A percentile compares a stretch with the other conserved stretches of the same genome.
Conservation (phyloP, 2,113 vertebrate species). For the Scomber japonicus region DNA sequence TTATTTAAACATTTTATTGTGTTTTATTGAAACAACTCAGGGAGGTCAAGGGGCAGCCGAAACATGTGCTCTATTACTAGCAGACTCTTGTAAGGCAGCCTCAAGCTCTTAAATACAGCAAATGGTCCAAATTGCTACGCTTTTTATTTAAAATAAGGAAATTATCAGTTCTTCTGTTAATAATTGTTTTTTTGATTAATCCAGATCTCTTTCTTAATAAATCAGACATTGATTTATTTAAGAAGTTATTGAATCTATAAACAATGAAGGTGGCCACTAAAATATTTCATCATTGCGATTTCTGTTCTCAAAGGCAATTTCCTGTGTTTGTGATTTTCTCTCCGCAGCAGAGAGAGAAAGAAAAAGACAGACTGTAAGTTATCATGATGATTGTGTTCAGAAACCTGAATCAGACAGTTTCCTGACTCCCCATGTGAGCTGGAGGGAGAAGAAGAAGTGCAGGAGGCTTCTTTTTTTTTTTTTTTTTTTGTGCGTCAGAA, state of each 20-base stretch:
- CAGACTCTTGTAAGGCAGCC: not conserved
- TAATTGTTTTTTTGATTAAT: too few species aligned
- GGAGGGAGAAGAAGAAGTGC: conserved; percentile 70
- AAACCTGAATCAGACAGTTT: too few species aligned
- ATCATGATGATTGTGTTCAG: too few species aligned
- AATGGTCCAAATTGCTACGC: too few species aligned
- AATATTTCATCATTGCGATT: conserved; percentile 9
- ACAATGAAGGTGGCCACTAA: not conserved
- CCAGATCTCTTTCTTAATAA: not conserved
- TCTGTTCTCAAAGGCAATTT: conserved; percentile 25
- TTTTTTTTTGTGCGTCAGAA: conserved; percentile 78
- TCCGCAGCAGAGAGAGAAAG: not conserved
- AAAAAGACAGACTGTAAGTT: conserved; percentile 10
- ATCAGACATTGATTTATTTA: not conserved
- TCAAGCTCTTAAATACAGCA: too few species aligned
- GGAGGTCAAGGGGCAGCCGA: conserved; percentile 3
- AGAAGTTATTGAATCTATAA: not conserved
- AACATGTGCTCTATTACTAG: conserved; percentile 1
- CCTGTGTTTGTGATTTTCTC: conserved; percentile 30
- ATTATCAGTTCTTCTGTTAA: too few species aligned
- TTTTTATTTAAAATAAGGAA: too few species aligned
- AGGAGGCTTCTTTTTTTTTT: conserved; percentile 69
- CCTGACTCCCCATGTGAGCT: too few species aligned
- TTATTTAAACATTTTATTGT: conserved; percentile 47
- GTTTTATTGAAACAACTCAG: conserved; percentile 34